Evolutionary conservation across 2,888 invertebrate species (phyloP), one percentile per base, ranked within the genome.

Genomic region (Plagodis pulveraria): DNA sequence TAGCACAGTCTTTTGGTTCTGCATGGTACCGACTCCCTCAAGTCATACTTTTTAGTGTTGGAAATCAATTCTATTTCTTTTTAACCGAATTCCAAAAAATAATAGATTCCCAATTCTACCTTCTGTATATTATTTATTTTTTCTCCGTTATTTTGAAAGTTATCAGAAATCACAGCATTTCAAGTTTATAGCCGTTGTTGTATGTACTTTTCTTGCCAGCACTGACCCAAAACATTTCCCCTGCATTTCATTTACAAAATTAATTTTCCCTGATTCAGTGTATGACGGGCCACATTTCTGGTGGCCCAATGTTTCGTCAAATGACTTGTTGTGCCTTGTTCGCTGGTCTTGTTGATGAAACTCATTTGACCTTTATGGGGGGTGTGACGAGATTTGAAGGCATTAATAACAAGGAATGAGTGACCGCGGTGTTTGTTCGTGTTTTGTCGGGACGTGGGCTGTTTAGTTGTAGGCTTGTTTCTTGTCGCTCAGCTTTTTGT

Each of bases 241-340:
- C 52, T 35, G 12, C 40, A 35, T 48, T 52, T 42, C 41, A 46
- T 56, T 61, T 33, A 58, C 63, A 60, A 63, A 66, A 69, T 69
- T 65, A 69, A 69, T 69, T 66, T 54, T 32, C 56, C 48, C 48
- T 41, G 51, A 56, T 56, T 60, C 8, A 9, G 40, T 41, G 44
- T 51, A 49, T 58, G 58, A 58, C 58, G 45, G 7, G 47, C 7
- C 34, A 44, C 36, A 55, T 43, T 55, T 46, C 50, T 6, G 22
- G 36, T 75, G 77, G 71, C 67, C 63, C 67, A 74, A 71, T 74
- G 71, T 22, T 22, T 40, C 10, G 40, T 5, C 71, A 72, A 69
- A 70, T 71, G 60, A 62, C 67, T 5, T 57, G 70, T 68, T 62
- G 69, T 71, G 65, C 73, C 72, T 71, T 74, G 76, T 79, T 81